A percentile compares a stretch with the other conserved stretches of the same genome.
Evolutionary conservation across 2,797 vertebrate species (phyloP).

Genomic region (Eulemur mongoz): DNA sequence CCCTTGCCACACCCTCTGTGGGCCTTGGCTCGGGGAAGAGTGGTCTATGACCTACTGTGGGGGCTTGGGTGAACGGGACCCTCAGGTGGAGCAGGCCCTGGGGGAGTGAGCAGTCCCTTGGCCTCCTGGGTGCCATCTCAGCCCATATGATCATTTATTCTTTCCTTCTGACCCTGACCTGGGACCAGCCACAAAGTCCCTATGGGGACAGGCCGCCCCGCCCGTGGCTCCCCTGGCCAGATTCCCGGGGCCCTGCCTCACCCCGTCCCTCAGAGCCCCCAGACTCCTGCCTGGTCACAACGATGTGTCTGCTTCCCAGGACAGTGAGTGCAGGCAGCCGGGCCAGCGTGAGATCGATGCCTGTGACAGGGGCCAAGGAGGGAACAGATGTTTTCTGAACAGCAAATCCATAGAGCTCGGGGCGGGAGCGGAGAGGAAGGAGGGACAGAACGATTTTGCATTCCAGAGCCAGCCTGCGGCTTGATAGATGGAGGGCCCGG

Average conservation of each 20-base stretch:
- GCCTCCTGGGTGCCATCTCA: background rate
- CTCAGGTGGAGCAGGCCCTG: background rate
- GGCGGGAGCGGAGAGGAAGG: background rate
- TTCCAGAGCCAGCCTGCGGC: background rate
- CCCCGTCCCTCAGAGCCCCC: background rate
- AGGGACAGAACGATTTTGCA: background rate
- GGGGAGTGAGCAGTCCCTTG: background rate
- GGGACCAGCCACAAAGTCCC: background rate
- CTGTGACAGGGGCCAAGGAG: background rate
- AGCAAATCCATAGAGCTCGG: background rate
- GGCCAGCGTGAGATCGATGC: background rate
- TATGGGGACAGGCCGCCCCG: accelerated
- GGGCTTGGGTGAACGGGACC: background rate
- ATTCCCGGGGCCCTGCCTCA: background rate
- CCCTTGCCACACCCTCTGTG: too few species aligned
- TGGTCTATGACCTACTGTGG: background rate
- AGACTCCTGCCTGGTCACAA: too few species aligned
- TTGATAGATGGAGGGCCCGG: background rate
- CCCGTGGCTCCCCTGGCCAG: background rate
- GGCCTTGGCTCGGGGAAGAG: background rate
- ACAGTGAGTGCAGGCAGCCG: background rate
- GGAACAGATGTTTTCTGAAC: slow-evolving; percentile 50
- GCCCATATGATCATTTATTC: background rate
- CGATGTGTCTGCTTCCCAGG: background rate
- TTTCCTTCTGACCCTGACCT: background rate